A percentile compares a stretch with the other conserved stretches of the same genome.
Conservation (phyloP, 2,888 invertebrate species). For the Phengaris arion region DNA sequence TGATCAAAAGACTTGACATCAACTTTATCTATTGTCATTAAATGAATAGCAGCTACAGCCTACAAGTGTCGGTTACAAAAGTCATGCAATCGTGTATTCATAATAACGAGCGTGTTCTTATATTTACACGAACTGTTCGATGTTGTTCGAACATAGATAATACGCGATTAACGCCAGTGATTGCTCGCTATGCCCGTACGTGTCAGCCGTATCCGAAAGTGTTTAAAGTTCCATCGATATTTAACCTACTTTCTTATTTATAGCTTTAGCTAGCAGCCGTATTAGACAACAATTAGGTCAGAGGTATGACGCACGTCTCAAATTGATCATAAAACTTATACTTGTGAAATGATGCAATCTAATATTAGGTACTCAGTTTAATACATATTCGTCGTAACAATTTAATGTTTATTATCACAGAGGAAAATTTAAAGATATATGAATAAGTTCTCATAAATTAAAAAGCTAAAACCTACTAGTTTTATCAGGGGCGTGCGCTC, state of each 20-base stretch:
- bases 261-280: slow-evolving; percentile 54
- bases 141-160: slow-evolving; percentile 31
- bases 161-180: slow-evolving; percentile 28
- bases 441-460: too few species aligned
- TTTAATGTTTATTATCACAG: too few species aligned
- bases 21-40: not conserved
- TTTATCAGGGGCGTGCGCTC: too few species aligned
- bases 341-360: too few species aligned
- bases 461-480: too few species aligned
- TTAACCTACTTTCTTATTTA: slow-evolving; percentile 75
- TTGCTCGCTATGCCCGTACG: slow-evolving; percentile 34
- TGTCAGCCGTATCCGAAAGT: slow-evolving; percentile 52
- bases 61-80: not conserved
- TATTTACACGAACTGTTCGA: slow-evolving; percentile 4
- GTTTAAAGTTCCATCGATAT: slow-evolving; percentile 66
- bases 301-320: slow-evolving; percentile 54
- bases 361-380: too few species aligned
- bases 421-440: too few species aligned
- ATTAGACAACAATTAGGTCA: slow-evolving; percentile 74
- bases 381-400: too few species aligned
- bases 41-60: not conserved
- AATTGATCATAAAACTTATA: slow-evolving; percentile 44
- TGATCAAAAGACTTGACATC: too few species aligned
- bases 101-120: slow-evolving; percentile 3
- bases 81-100: not conserved